These are phyloP conservation scores for Ruditapes philippinarum DNA, from an alignment of 1,140 invertebrate species.

Conservation along the genomic window DNA sequence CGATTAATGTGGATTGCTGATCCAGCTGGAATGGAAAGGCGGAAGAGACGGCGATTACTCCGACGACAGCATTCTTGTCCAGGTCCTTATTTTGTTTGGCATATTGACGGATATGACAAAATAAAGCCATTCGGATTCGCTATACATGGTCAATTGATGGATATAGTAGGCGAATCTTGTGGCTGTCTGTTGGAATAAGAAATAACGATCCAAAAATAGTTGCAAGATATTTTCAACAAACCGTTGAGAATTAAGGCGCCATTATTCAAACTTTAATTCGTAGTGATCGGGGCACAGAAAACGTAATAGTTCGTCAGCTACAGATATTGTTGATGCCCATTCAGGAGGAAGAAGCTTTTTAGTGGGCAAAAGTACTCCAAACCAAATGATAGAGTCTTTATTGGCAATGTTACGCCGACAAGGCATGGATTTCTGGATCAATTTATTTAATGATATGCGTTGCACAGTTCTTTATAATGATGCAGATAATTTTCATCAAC, in stretches of 20 bases:
- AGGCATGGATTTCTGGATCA: too few species aligned
- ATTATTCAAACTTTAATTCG: conserved; percentile 34
- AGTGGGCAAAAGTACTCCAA: too few species aligned
- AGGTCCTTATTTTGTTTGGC: conserved; percentile 47
- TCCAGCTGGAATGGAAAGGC: too few species aligned
- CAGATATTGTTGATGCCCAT: neutral
- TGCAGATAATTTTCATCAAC: neutral
- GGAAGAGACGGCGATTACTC: neutral
- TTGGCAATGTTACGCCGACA: neutral
- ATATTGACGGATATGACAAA: conserved; percentile 62
- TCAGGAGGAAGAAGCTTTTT: too few species aligned
- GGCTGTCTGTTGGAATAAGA: conserved; percentile 25
- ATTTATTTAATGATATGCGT: too few species aligned
- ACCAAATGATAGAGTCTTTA: neutral
- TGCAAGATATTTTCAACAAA: conserved; percentile 43
- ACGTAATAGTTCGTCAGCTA: neutral
- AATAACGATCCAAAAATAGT: conserved; percentile 10
- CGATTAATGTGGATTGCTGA: neutral
- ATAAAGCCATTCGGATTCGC: conserved; percentile 56
- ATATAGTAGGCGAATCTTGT: conserved; percentile 55
- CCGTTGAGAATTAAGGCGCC: neutral
- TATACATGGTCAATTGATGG: conserved; percentile 62
- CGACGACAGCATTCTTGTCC: conserved; percentile 30
- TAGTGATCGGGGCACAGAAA: conserved; percentile 29
- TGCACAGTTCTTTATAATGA: neutral